Base-by-base conservation (phyloP, 2,888 invertebrate species). In the Xanthorhoe designata region DNA sequence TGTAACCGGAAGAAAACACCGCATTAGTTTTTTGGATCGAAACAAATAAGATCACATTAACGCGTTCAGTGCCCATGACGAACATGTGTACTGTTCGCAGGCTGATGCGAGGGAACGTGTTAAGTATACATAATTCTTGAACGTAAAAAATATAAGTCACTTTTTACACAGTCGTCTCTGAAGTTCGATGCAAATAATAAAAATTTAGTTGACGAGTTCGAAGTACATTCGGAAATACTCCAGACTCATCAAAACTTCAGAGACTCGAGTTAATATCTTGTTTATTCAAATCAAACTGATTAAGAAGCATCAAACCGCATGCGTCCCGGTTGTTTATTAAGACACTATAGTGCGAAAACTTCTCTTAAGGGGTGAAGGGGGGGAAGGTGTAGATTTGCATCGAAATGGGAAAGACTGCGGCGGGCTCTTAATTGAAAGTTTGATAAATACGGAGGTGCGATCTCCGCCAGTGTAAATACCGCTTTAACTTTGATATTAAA, bases 401-500 rank as follows among this genome's bases (percentile, higher is more conserved):
- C 81, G 83, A 86, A 90, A 91, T 88, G 86, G 86, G 83, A 81
- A 86, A 85, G 86, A 81, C 83, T 82, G 79, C 77, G 75, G 78
- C 78, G 72, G 74, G 78, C 77, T 83, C 86, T 88, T 90, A 89
- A 89, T 90, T 90, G 89, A 91, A 90, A 91, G 86, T 90, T 90
- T 89, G 73, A 72, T 75, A 73, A 75, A 73, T 75, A 74, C 72
- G 70, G 71, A 70, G 68, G 71, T 73, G 67, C 58, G 70, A 69
- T 64, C 70, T 61, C 52, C 65, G 64, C 59, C 63, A 62, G 68
- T 70, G 71, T 69, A 73, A 71, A 73, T 62, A 69, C 51, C 61
- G 59, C 64, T 68, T 72, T 75, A 81, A 77, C 78, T 80, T 80
- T 72, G 72, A 76, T 76, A 81, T 81, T 81, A 81, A 80, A 81